phyloP scores from a whole-genome alignment of 2,888 invertebrate species.

The Amblyjoppa fuscipennis region DNA sequence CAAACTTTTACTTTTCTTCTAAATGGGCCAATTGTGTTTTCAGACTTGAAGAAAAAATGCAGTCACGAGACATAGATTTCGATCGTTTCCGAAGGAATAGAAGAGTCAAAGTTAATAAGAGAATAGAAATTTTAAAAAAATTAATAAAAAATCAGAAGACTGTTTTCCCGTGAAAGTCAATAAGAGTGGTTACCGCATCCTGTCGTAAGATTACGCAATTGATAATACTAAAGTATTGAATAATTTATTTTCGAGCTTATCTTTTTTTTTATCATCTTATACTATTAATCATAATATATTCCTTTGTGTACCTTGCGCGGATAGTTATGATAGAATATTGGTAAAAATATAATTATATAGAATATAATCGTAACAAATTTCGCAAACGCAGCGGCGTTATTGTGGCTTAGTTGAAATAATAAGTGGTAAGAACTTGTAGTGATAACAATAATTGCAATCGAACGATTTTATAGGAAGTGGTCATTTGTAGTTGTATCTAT shows the following conservation, averaged over 20 bases:
- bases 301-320: slow-evolving; percentile 74
- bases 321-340: slow-evolving; percentile 74
- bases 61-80: slow-evolving; percentile 69
- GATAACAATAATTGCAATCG: slow-evolving; percentile 72
- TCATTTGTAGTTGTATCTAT: slow-evolving; percentile 85
- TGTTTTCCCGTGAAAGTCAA: slow-evolving; percentile 73
- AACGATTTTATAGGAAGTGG: slow-evolving; percentile 74
- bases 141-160: slow-evolving; percentile 64
- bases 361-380: slow-evolving; percentile 79
- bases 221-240: slow-evolving; percentile 76
- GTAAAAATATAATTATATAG: slow-evolving; percentile 76
- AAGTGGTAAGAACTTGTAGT: slow-evolving; percentile 68
- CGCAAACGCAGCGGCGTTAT: slow-evolving; percentile 76
- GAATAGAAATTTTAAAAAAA: slow-evolving; percentile 62
- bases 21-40: slow-evolving; percentile 45
- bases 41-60: slow-evolving; percentile 74
- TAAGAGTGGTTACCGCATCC: slow-evolving; percentile 76
- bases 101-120: slow-evolving; percentile 63
- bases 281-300: slow-evolving; percentile 74
- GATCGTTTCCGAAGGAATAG: slow-evolving; percentile 46
- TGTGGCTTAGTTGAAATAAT: slow-evolving; percentile 73
- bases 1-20: background rate
- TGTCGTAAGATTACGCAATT: slow-evolving; percentile 78
- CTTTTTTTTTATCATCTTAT: slow-evolving; percentile 72
- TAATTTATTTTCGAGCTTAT: slow-evolving; percentile 77